phyloP scores from a whole-genome alignment of 2,888 invertebrate genomes.

The Ecliptopera silaceata region DNA sequence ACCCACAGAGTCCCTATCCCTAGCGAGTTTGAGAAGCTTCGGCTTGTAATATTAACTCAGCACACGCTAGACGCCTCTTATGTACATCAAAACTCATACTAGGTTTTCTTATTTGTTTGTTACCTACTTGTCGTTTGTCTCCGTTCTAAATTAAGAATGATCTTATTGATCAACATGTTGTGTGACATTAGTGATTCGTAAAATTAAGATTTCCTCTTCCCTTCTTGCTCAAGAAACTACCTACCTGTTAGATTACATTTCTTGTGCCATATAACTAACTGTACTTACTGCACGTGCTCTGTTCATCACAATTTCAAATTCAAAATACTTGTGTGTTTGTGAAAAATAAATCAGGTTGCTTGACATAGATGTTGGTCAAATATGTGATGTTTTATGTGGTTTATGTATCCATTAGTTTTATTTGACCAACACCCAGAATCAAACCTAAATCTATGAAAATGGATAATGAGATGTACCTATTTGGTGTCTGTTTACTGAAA shows the following conservation, averaged over 20 bases:
- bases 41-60: no score
- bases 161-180: background rate
- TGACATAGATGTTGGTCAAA: background rate
- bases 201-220: constrained; percentile 29
- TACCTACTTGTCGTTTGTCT: constrained; percentile 33
- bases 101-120: constrained; percentile 21
- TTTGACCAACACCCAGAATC: no score
- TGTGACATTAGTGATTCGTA: background rate
- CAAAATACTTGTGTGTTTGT: constrained; percentile 8
- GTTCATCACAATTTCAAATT: constrained; percentile 45
- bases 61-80: no score
- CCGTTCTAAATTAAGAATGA: background rate
- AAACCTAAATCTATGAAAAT: no score
- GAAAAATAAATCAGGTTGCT: background rate
- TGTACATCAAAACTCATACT: no score
- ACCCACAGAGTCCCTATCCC: no score
- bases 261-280: constrained; percentile 66
- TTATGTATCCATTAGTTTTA: no score
- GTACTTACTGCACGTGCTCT: constrained; percentile 55
- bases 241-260: constrained; percentile 43
- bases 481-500: no score
- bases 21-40: no score
- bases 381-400: no score
- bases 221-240: constrained; percentile 52
- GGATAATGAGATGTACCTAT: no score